Evolutionary conservation across 2,113 vertebrate species (phyloP), one percentile per base, ranked within the genome.

Genomic region (Talpa occidentalis): DNA sequence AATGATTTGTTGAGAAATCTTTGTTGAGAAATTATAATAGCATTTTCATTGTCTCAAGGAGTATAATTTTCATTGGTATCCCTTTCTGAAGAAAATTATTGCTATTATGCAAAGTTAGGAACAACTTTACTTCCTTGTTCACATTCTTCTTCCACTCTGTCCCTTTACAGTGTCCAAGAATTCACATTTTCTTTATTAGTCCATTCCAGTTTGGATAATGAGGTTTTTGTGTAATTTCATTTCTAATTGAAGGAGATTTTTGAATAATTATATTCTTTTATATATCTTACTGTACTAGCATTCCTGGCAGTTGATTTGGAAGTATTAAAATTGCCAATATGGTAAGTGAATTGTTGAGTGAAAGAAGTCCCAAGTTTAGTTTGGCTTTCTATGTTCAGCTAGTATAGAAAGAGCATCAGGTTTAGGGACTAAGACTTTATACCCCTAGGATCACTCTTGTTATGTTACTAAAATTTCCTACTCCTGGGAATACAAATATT

Each of bases 161-260:
- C 96, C 56, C 35, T 93, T 97, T 98, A 97, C 44, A 98, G 17
- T 12, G 96, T 85, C 97, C 91, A 98, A 94, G 94, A 98, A 98
- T 79, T 98, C 97, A 93, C 95, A 98, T 67, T 98, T 98, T 64
- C 16, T 94, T 97, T 98, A 95, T 98, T 95, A 40, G 93, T 95
- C 78, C 80, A 88, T 97, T 93, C 96, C 83, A 97, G 91, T 96
- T 98, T 98, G 88, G 86, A 97, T 97, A 98, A 84, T 94, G 94
- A 95, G 95, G 97, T 17, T 83, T 14, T 80, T 97, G 97, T 88
- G 94, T 96, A 97, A 95, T 93, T 97, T 97, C 98, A 80, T 97
- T 97, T 94, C 98, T 72, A 90, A 96, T 96, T 12, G 97, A 98
- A 92, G 94, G 97, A 56, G 94, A 98, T n/a, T 96, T 96, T 98